A percentile compares a stretch with the other conserved stretches of the same genome.
These are phyloP conservation scores for Heliconius aoede DNA, from an alignment of 2,888 invertebrate genomes.

Conservation along the genomic window DNA sequence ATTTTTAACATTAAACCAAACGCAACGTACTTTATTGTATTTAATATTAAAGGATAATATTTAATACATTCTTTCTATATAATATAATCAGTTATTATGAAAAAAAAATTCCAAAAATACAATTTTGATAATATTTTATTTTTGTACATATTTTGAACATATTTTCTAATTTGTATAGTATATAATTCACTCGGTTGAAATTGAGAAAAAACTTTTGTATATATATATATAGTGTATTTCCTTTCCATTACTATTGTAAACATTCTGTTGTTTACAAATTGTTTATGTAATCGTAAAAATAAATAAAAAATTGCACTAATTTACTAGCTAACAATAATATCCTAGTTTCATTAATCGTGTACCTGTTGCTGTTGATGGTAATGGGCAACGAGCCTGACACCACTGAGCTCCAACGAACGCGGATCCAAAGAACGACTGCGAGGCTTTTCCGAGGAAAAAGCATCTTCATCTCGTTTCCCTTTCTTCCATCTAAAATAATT, in stretches of 20 bases:
- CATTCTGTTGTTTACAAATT: too few species aligned
- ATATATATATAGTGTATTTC: not conserved
- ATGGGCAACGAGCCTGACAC: slow-evolving; percentile 85
- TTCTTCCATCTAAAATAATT: slow-evolving; percentile 89
- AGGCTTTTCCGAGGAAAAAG: slow-evolving; percentile 84
- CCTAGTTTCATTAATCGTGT: not conserved
- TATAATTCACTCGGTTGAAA: not conserved
- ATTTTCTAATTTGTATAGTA: not conserved
- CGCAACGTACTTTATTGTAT: too few species aligned
- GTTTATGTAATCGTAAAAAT: not conserved
- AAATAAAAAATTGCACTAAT: not conserved
- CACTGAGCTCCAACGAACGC: slow-evolving; percentile 87
- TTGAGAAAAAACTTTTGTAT: not conserved
- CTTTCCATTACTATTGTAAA: not conserved
- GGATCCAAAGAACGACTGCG: slow-evolving; percentile 90
- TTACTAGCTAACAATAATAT: not conserved
- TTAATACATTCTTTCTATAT: too few species aligned
- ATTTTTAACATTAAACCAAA: too few species aligned
- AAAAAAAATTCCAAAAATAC: too few species aligned
- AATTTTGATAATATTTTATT: not conserved
- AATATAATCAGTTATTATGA: too few species aligned
- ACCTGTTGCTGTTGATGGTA: slow-evolving; percentile 64
- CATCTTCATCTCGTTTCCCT: slow-evolving; percentile 83
- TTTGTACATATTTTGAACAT: too few species aligned
- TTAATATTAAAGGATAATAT: too few species aligned